Base-by-base conservation (phyloP, 2,113 vertebrate genomes). In the Mellivora capensis region DNA sequence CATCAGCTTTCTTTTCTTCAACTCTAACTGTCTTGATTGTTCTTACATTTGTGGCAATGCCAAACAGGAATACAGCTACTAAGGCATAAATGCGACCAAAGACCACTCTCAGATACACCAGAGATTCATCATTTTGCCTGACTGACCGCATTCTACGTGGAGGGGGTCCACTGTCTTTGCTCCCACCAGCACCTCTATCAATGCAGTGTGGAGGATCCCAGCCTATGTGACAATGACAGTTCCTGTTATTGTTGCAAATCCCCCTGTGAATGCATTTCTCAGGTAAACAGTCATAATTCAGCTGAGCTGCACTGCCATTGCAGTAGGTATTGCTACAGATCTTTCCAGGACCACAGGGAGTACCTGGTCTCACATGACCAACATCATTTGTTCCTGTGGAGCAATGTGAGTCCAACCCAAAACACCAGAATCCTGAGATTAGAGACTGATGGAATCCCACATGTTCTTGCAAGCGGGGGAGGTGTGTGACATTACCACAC, bases 221-320 rank as follows among this genome's bases (percentile, higher is more conserved):
- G 57, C 57, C 57, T 10, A 59, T 25, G 57, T 59, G 21, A 49
- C 98, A 99, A 37, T 98, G 98, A 74, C 98, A 98, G 52, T 98
- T 90, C 57, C 82, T 97, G 0, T 0, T 49, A 42, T 49, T 98
- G 94, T 98, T 99, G 95, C 99, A 98, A 10, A 98, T 4, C 7
- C 98, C 98, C 79, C 94, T 98, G 17, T 18, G 10, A 7, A 61
- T 84, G 91, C 98, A 98, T 90, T 96, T 98, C 1, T 87, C 49
- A 2, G 71, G 0, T 0, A 39, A 6, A 23, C 98, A 98, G 94
- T 98, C 96, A 0, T 98, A 98, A 0, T 87, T 27, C 52, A 98
- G 39, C 0, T 44, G 72, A 2, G 17, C 0, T 1, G 89, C 10
- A 4, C 90, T 0, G 1, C 5, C 88, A 29, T 15, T 90, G 49